These are phyloP conservation scores for Penaeus chinensis DNA, from an alignment of 1,140 invertebrate species.

Conservation along the genomic window DNA sequence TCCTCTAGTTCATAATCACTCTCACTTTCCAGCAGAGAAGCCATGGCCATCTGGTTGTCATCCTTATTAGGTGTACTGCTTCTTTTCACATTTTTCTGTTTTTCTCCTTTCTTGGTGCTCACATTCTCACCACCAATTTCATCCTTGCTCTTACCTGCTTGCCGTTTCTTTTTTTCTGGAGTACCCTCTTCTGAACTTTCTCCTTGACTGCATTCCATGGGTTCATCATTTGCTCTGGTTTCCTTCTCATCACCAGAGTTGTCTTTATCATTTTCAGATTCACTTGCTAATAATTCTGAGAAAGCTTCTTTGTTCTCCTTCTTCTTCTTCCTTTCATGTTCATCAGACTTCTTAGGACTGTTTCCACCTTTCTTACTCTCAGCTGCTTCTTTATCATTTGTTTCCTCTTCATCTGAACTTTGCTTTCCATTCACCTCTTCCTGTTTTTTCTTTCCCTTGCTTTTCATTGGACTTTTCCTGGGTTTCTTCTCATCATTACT, in stretches of 20 bases:
- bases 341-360: background rate
- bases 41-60: conserved; percentile 48
- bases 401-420: background rate
- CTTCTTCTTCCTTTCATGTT: conserved; percentile 4
- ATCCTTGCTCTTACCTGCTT: background rate
- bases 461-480: background rate
- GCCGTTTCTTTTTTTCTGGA: conserved; percentile 9
- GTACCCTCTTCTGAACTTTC: background rate
- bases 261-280: conserved; percentile 21
- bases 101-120: conserved; percentile 5
- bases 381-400: background rate
- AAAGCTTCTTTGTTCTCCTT: conserved; percentile 26
- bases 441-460: background rate
- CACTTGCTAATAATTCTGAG: background rate
- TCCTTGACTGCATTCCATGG: conserved; percentile 10
- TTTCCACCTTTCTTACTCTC: conserved; percentile 33
- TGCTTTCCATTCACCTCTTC: background rate
- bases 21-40: conserved; percentile 43
- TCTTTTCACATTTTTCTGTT: conserved; percentile 15
- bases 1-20: conserved; percentile 48
- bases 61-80: background rate
- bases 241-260: background rate
- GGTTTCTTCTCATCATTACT: no score
- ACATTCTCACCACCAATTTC: no score
- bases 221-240: conserved; percentile 31